Conservation (phyloP, 2,113 vertebrate species). For the Fulica atra region DNA sequence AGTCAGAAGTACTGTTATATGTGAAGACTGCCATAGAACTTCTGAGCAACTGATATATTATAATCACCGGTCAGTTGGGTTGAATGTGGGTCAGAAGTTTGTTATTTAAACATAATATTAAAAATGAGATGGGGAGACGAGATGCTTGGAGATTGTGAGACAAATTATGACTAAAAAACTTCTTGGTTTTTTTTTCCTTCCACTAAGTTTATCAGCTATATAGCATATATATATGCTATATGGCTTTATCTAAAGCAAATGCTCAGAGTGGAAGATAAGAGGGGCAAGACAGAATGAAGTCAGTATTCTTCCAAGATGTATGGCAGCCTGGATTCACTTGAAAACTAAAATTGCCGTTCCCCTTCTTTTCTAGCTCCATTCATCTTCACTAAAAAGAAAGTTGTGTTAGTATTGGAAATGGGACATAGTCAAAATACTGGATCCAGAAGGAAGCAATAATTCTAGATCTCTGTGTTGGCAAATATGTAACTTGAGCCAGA, state of each 20-base stretch:
- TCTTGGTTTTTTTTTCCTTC: background rate
- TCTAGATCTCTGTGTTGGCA: background rate
- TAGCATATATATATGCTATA: background rate
- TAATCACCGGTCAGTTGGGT: background rate
- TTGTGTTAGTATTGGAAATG: background rate
- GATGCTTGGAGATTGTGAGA: background rate
- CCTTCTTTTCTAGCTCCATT: background rate
- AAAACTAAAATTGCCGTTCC: background rate
- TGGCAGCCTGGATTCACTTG: background rate
- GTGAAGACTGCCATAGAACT: background rate
- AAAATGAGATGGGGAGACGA: background rate
- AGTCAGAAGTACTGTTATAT: background rate
- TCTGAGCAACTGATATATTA: background rate
- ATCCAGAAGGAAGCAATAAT: background rate
- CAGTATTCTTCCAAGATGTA: background rate
- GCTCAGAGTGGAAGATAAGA: background rate
- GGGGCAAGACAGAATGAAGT: background rate
- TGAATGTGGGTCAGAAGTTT: background rate
- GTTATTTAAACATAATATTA: background rate
- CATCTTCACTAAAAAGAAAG: background rate
- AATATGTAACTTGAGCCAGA: background rate
- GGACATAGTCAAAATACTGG: background rate
- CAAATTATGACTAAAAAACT: background rate
- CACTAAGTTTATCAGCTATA: background rate
- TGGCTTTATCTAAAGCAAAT: background rate